Evolutionary conservation across 2,797 vertebrate genomes (phyloP).

Genomic region (Triplophysa bombifrons): DNA sequence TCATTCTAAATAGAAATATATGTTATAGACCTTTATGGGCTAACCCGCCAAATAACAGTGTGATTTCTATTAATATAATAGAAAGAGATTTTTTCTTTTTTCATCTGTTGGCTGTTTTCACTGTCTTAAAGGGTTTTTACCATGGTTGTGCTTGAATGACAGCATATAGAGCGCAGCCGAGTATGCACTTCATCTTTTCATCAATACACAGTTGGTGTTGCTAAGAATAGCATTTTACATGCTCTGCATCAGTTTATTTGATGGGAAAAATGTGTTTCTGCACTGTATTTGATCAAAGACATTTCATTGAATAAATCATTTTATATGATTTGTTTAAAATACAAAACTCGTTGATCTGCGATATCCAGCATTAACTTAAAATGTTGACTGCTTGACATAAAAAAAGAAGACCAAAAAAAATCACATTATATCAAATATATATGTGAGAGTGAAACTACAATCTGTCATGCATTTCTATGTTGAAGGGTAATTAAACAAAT

Average conservation of each 20-base stretch:
- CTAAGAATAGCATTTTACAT: neutral
- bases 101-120: neutral
- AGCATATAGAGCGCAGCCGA: neutral
- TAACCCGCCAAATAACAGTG: neutral
- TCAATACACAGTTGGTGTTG: constrained; percentile 6
- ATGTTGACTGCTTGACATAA: too few relatives aligned
- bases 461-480: constrained; percentile 10
- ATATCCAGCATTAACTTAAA: too few relatives aligned
- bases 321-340: too few relatives aligned
- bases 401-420: too few relatives aligned
- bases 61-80: constrained; percentile 7
- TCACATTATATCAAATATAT: neutral
- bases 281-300: neutral
- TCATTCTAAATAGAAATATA: neutral
- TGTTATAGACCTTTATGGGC: neutral
- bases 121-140: neutral
- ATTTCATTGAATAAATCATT: neutral
- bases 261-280: neutral
- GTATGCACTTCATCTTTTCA: neutral
- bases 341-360: neutral
- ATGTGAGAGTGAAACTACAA: neutral
- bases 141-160: neutral
- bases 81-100: constrained; percentile 12
- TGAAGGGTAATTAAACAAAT: neutral
- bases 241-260: neutral